phyloP scores from a whole-genome alignment of 2,888 invertebrate genomes.

The Drosophila yooni region DNA sequence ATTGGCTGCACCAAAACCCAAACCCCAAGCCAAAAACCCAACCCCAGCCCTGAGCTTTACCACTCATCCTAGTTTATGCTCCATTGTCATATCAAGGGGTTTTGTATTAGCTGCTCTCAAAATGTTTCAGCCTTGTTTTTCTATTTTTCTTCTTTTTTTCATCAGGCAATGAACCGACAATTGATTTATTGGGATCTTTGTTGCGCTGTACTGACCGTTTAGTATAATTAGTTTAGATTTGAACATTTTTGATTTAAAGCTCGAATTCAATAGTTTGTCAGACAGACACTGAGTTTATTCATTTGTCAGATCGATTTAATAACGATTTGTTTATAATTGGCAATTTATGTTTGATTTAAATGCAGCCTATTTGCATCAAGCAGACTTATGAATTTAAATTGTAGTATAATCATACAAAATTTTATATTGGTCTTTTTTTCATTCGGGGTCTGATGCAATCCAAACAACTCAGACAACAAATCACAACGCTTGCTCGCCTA shows the following conservation, averaged over 20 bases:
- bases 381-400: background rate
- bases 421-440: background rate
- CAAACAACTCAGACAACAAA: conserved; percentile 48
- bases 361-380: too few species aligned
- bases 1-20: conserved; percentile 30
- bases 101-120: conserved; percentile 17
- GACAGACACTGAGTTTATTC: background rate
- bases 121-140: conserved; percentile 27
- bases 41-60: background rate
- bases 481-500: conserved; percentile 53
- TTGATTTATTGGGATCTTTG: conserved; percentile 66
- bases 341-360: background rate
- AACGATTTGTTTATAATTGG: background rate
- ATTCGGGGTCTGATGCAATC: background rate
- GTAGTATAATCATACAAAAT: background rate
- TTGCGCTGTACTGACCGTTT: background rate
- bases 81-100: conserved; percentile 44
- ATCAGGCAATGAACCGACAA: conserved; percentile 29
- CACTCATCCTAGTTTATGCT: background rate
- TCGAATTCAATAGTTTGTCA: background rate
- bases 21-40: background rate
- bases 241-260: background rate
- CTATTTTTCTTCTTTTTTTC: conserved; percentile 5
- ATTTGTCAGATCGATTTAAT: background rate
- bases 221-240: background rate